A percentile compares a stretch with the other conserved stretches of the same genome.
Evolutionary conservation across 1,140 invertebrate species (phyloP).

Genomic region (Achatina immaculata): DNA sequence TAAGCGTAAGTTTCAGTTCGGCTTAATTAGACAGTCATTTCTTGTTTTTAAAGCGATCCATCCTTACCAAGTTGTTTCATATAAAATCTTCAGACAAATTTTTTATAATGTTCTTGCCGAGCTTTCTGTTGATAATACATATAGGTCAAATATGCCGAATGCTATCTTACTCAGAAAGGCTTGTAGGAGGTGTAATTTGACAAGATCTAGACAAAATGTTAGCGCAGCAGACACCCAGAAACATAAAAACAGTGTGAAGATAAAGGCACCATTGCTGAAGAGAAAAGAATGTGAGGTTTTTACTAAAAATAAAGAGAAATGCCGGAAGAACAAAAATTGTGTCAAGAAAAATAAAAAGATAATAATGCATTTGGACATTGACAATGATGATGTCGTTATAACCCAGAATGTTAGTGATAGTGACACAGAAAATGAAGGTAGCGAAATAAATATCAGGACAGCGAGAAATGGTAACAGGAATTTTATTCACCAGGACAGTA

Average conservation of each 20-base stretch:
- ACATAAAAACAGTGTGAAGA: too few species aligned
- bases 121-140: background rate
- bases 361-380: constrained; percentile 2
- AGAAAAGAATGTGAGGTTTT: too few species aligned
- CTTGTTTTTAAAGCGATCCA: background rate
- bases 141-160: background rate
- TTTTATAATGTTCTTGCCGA: background rate
- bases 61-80: background rate
- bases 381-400: constrained; percentile 15
- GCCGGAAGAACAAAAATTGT: background rate
- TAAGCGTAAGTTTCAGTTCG: background rate
- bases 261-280: too few species aligned
- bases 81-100: background rate
- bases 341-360: background rate
- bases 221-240: too few species aligned
- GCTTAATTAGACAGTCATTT: background rate
- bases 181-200: background rate
- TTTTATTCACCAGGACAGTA: too few species aligned
- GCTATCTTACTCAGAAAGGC: background rate
- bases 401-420: background rate
- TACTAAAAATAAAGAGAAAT: background rate
- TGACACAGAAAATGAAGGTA: background rate
- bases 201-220: background rate
- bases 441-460: background rate
- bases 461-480: too few species aligned